Evolutionary conservation across 2,888 invertebrate species (phyloP), one percentile per base, ranked within the genome.

Genomic region (Tromatobia lineatoria): DNA sequence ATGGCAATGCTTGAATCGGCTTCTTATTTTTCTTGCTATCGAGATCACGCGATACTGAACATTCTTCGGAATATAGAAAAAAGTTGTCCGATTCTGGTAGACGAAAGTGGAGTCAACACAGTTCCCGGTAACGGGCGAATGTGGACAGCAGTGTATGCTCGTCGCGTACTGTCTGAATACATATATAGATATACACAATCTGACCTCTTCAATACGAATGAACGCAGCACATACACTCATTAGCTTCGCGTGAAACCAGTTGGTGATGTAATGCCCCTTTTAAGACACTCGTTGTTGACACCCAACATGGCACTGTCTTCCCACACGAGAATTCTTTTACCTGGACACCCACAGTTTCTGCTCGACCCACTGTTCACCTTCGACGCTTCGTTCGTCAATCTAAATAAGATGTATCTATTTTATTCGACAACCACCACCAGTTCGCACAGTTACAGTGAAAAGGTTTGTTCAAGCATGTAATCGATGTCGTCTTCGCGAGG

Each of bases 201-300:
- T 69, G 77, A 83, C 76, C 80, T 73, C 66, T 80, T 67, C 73
- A 73, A 75, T 61, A 81, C 61, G 38, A 42, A 64, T 66, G 59
- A 59, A 76, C 64, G 45, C 70, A 57, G 34, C 71, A 73, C 75
- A 54, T 74, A 81, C 61, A 83, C 54, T 83, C 85, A 57, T 85
- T 79, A 76, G 69, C 82, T 73, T 77, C 73, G 61, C 69, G 57
- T 38, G 85, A 90, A 93, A 93, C 93, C 92, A 90, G 93, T 93
- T 92, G 90, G 89, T 93, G 93, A 93, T 91, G 93, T 91, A 93
- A 93, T 89, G 87, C 73, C 88, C 90, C 88, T 90, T 92, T 92
- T 91, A 90, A 92, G 90, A 88, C 85, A 75, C 80, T 87, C 82
- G 87, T 87, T 89, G 90, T 89, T 89, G 86, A 87, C 86, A 87